Conservation (phyloP, 1,140 invertebrate genomes). For the Centruroides vittatus region DNA sequence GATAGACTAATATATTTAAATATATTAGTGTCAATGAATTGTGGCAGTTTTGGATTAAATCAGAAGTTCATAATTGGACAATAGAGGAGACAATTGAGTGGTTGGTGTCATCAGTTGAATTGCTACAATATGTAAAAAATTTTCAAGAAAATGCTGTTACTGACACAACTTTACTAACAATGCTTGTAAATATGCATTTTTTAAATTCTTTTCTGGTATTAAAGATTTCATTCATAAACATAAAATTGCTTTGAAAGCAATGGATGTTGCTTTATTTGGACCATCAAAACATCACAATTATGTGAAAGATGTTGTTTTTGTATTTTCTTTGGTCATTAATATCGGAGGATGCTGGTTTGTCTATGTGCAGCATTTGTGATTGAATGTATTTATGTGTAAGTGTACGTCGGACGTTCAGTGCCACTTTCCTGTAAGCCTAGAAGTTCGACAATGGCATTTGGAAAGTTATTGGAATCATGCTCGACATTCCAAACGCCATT, state of each 20-base stretch:
- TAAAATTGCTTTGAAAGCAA: conserved; percentile 88
- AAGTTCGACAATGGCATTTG: no score
- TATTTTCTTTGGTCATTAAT: conserved; percentile 62
- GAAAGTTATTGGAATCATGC: no score
- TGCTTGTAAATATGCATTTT: conserved; percentile 80
- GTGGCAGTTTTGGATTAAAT: not conserved
- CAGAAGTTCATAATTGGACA: conserved; percentile 85
- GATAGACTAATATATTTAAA: not conserved
- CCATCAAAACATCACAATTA: conserved; percentile 78
- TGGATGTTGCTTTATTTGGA: conserved; percentile 93
- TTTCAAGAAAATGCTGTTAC: conserved; percentile 75
- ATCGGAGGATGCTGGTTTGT: conserved; percentile 81
- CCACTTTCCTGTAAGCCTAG: no score
- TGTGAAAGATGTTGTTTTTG: conserved; percentile 74
- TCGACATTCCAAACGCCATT: no score
- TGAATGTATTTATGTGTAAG: conserved; percentile 67
- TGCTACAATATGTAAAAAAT: conserved; percentile 79
- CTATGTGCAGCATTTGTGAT: conserved; percentile 71
- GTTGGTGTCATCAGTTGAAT: conserved; percentile 71
- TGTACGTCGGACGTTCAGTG: no score
- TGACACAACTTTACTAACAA: conserved; percentile 73
- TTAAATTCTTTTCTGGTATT: conserved; percentile 77
- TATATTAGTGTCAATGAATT: no score
- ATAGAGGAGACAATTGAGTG: conserved; percentile 88
- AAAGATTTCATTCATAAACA: conserved; percentile 94